Conservation (phyloP, 2,888 invertebrate genomes). For the Rhopalosiphum nymphaeae region DNA sequence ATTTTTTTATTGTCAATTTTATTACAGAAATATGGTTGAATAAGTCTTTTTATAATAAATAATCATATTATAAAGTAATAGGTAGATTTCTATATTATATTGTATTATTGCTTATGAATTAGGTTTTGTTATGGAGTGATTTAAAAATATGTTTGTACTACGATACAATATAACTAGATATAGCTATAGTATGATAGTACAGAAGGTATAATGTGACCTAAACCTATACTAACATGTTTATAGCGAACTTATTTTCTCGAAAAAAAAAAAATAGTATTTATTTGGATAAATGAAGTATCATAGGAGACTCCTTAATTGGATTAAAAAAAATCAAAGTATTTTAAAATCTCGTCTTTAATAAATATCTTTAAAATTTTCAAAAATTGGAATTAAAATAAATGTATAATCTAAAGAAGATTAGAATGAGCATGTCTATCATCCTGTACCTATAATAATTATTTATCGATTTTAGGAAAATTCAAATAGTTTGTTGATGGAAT, state of each 20-base stretch:
- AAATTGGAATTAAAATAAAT: background rate
- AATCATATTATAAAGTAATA: background rate
- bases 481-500: background rate
- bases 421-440: background rate
- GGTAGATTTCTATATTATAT: background rate
- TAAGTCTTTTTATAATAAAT: background rate
- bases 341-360: background rate
- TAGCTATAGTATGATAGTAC: background rate
- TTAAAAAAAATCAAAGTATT: background rate
- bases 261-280: background rate
- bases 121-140: background rate
- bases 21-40: background rate
- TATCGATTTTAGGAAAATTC: background rate
- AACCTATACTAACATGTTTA: background rate
- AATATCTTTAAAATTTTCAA: background rate
- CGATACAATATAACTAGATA: background rate
- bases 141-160: background rate
- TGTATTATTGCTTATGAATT: background rate
- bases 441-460: background rate
- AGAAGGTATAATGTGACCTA: no score
- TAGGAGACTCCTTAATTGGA: background rate
- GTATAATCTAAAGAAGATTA: background rate
- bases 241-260: background rate
- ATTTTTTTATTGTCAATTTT: background rate
- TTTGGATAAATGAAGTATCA: background rate